phyloP scores from a whole-genome alignment of 2,113 vertebrate genomes.

The Hippocampus zosterae region DNA sequence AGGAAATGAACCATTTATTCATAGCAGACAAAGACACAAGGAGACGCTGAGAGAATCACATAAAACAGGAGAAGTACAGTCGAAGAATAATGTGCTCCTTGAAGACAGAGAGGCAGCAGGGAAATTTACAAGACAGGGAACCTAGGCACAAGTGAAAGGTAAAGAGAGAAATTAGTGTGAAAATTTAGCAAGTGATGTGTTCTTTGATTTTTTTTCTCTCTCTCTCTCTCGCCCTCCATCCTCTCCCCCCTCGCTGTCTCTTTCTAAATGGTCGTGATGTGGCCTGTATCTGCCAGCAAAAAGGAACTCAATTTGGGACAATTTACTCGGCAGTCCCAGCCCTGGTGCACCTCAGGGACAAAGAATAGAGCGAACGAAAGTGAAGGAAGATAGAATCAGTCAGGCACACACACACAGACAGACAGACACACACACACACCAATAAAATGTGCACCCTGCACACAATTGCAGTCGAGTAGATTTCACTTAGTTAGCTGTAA shows the following conservation, averaged over 20 bases:
- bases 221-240: conserved; percentile 33
- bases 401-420: conserved; percentile 52
- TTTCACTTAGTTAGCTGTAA: conserved; percentile 94
- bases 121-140: conserved; percentile 56
- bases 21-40: conserved; percentile 58
- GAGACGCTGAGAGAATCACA: conserved; percentile 49
- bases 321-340: conserved; percentile 96
- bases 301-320: conserved; percentile 99
- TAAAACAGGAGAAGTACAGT: conserved; percentile 40
- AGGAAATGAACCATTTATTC: conserved; percentile 50
- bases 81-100: conserved; percentile 47
- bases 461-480: conserved; percentile 88
- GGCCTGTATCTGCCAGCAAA: conserved; percentile 89
- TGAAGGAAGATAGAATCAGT: conserved; percentile 97
- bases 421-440: conserved; percentile 28
- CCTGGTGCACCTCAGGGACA: conserved; percentile 86
- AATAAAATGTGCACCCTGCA: conserved; percentile 37
- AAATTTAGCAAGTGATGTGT: conserved; percentile 82
- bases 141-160: conserved; percentile 58
- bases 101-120: conserved; percentile 61
- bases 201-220: conserved; percentile 78
- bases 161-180: conserved; percentile 87
- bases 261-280: conserved; percentile 83
- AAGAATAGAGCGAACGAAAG: conserved; percentile 97
- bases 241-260: conserved; percentile 31